Percentiles rank a stretch among this genome's conserved stretches.
Evolutionary conservation across 2,113 vertebrate species (phyloP).

Genomic region (Cercocebus atys): DNA sequence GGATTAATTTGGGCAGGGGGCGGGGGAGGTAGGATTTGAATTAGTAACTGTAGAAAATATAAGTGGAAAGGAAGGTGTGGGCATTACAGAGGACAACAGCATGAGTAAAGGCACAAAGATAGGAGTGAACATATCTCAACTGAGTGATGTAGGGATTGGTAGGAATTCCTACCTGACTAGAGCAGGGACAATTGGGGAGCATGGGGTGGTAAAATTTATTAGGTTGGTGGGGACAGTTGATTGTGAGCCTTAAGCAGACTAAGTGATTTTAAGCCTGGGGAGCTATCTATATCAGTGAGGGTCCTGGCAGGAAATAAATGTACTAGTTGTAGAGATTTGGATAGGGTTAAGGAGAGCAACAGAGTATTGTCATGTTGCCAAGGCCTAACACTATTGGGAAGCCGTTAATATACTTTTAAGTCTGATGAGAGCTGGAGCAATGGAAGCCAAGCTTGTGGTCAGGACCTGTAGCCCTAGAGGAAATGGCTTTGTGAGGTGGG

Average conservation of each 20-base stretch:
- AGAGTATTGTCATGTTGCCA: background rate
- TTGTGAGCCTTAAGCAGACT: background rate
- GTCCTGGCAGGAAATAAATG: background rate
- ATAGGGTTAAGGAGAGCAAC: background rate
- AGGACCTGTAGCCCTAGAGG: background rate
- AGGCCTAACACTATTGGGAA: background rate
- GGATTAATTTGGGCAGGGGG: background rate
- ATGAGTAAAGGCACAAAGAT: background rate
- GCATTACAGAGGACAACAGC: background rate
- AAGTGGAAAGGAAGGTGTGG: background rate
- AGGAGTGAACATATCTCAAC: background rate
- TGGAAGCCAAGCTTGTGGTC: background rate
- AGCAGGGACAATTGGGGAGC: background rate
- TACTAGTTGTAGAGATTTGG: constrained; percentile 15
- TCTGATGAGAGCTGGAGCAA: background rate
- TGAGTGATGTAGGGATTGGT: background rate
- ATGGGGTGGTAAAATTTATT: background rate
- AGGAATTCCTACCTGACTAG: background rate
- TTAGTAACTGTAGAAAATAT: background rate
- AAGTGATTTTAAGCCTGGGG: background rate
- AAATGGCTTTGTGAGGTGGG: background rate
- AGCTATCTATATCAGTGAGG: background rate
- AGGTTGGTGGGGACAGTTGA: background rate
- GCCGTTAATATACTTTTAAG: background rate
- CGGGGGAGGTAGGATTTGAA: background rate